phyloP scores from a whole-genome alignment of 2,888 invertebrate species.

The Sphaerophoria rueppellii region DNA sequence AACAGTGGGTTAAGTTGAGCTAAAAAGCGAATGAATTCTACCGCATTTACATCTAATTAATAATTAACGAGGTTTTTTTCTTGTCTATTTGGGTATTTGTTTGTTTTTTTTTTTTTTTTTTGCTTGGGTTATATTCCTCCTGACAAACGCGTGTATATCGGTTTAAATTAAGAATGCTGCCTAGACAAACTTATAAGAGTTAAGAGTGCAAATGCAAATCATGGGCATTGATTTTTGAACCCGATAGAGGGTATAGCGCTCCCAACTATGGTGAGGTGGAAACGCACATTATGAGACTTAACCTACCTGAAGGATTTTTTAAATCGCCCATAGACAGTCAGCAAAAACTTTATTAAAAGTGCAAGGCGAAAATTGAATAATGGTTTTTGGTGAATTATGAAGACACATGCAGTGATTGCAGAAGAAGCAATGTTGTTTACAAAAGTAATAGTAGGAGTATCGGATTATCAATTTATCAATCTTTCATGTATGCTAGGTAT shows the following conservation, averaged over 20 bases:
- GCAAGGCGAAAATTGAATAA: background rate
- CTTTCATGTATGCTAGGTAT: too few species aligned
- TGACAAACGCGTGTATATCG: background rate
- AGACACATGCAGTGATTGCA: too few species aligned
- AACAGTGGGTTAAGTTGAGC: constrained; percentile 47
- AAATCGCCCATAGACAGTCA: background rate
- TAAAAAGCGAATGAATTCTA: constrained; percentile 58
- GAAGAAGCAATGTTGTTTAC: too few species aligned
- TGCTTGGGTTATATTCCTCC: constrained; percentile 7
- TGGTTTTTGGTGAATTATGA: too few species aligned
- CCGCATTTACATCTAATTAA: constrained; percentile 72
- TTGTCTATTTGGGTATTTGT: background rate
- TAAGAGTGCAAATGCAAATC: constrained; percentile 18
- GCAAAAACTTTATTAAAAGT: background rate
- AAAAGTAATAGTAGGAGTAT: too few species aligned
- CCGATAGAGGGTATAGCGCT: constrained; percentile 7
- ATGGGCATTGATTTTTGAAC: constrained; percentile 38
- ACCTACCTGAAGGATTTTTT: constrained; percentile 16
- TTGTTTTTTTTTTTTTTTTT: background rate
- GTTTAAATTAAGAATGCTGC: background rate
- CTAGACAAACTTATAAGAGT: background rate
- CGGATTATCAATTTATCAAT: too few species aligned
- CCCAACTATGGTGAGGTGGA: background rate
- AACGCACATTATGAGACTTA: background rate
- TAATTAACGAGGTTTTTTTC: constrained; percentile 68